Evolutionary conservation across 2,113 vertebrate genomes (phyloP).

Genomic region (Cariama cristata): DNA sequence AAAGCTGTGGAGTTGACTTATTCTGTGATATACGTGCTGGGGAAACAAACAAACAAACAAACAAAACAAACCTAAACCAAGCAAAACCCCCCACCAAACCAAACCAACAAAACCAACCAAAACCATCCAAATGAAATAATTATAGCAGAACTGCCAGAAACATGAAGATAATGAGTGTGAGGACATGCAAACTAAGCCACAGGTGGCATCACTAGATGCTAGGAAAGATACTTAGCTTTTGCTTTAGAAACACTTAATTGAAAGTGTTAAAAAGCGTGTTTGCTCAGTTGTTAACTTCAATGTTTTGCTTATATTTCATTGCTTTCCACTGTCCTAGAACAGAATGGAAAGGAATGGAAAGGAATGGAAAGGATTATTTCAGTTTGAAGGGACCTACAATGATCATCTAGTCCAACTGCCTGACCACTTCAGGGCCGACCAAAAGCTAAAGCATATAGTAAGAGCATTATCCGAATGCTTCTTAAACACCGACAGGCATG

Average conservation of each 20-base stretch:
- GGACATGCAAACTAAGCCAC: neutral
- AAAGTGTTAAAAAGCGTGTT: neutral
- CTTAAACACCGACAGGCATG: neutral
- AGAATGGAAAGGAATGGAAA: neutral
- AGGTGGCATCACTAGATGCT: neutral
- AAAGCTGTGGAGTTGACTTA: neutral
- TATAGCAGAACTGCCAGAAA: neutral
- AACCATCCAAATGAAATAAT: neutral
- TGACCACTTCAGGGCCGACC: neutral
- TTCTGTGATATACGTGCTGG: neutral
- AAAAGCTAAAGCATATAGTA: neutral
- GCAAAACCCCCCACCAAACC: neutral
- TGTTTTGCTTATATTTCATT: neutral
- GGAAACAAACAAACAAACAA: rapidly evolving
- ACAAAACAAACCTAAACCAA: neutral
- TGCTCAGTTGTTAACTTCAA: neutral
- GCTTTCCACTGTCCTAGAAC: neutral
- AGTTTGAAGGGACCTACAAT: rapidly evolving
- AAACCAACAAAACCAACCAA: neutral
- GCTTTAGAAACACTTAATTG: neutral
- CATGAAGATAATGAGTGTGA: neutral
- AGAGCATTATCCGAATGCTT: neutral
- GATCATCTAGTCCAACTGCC: neutral
- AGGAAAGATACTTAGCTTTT: neutral
- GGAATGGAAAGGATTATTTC: neutral